phyloP scores from a whole-genome alignment of 1,140 invertebrate genomes.

The Ephestia elutella region DNA sequence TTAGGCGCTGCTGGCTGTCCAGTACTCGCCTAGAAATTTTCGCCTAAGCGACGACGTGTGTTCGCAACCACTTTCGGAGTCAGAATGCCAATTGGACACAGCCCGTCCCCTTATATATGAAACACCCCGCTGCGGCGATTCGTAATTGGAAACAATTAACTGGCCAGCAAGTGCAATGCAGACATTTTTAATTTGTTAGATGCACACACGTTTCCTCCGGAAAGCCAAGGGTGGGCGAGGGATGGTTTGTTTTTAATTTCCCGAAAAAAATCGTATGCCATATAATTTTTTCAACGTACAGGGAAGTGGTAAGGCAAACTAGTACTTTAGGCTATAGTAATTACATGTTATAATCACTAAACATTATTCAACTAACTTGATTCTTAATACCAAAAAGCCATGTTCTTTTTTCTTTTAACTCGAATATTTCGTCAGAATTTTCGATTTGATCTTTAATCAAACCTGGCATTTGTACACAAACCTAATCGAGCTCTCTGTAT shows the following conservation, averaged over 20 bases:
- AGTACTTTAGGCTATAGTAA: background rate
- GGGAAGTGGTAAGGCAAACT: background rate
- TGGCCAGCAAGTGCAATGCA: constrained; percentile 55
- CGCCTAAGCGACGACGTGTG: constrained; percentile 60
- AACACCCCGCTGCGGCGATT: constrained; percentile 45
- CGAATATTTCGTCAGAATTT: background rate
- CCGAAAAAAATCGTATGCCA: background rate
- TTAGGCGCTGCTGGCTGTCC: constrained; percentile 61
- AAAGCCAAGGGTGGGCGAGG: constrained; percentile 18
- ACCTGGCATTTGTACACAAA: background rate
- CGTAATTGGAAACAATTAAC: constrained; percentile 70
- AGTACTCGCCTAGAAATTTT: constrained; percentile 70
- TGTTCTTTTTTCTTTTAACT: too few relatives aligned
- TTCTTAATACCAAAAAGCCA: background rate
- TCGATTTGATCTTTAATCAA: background rate
- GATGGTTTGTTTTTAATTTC: background rate
- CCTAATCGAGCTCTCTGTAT: background rate
- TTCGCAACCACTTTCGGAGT: constrained; percentile 51
- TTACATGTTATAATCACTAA: background rate
- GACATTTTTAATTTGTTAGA: constrained; percentile 54
- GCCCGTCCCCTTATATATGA: constrained; percentile 61
- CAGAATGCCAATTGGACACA: constrained; percentile 54
- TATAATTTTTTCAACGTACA: background rate
- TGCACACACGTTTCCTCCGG: constrained; percentile 32
- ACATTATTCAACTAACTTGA: background rate